Conservation (phyloP, 1,140 invertebrate genomes). For the Bacillus rossius region DNA sequence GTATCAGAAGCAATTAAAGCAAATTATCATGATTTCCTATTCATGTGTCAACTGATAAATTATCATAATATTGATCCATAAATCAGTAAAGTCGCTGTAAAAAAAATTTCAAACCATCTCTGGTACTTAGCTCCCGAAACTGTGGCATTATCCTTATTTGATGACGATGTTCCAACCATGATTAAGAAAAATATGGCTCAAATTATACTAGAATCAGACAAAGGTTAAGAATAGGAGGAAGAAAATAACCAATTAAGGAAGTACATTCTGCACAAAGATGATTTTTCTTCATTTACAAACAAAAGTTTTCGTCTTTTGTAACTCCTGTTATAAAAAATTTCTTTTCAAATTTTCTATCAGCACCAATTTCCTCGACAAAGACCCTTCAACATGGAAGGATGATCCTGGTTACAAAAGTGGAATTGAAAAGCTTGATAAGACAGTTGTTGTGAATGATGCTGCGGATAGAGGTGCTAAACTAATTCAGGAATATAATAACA, state of each 20-base stretch:
- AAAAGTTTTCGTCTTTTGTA: conserved; percentile 6
- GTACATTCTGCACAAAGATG: neutral
- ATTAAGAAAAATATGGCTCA: neutral
- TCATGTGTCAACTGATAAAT: neutral
- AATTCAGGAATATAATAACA: too few species aligned
- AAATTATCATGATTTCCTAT: conserved; percentile 9
- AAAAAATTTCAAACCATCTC: neutral
- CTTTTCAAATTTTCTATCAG: neutral
- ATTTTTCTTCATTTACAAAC: neutral
- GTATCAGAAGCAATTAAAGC: conserved; percentile 18
- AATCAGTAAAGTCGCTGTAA: neutral
- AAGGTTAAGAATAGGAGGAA: neutral
- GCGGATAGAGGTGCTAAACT: too few species aligned
- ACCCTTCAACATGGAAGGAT: too few species aligned
- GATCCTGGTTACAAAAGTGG: neutral
- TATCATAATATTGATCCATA: neutral
- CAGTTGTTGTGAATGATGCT: conserved; percentile 29
- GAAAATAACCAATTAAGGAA: neutral
- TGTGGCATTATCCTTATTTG: neutral
- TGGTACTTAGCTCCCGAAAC: conserved; percentile 2
- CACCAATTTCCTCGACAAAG: neutral
- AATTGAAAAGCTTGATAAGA: neutral
- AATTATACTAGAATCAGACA: neutral
- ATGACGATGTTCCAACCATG: neutral
- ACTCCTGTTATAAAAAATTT: neutral